Conservation (phyloP, 2,113 vertebrate genomes). For the Brachyhypopomus occidentalis region DNA sequence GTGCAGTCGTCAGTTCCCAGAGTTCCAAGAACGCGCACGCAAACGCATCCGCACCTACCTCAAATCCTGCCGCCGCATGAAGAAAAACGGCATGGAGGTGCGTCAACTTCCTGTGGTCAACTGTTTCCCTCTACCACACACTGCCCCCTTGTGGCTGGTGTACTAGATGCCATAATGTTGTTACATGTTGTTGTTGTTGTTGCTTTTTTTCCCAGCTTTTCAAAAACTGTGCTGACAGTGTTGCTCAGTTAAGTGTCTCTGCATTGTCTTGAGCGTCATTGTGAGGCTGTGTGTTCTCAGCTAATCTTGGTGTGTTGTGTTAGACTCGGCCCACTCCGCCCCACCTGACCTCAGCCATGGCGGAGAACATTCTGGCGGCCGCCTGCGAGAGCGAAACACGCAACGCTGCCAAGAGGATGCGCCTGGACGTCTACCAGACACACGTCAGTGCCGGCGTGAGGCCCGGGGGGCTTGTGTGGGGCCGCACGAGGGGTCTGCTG, state of each 20-base stretch:
- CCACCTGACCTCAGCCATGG: constrained; percentile 98
- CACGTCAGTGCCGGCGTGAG: constrained; percentile 73
- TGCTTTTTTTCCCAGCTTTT: neutral
- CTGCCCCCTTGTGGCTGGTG: constrained; percentile 59
- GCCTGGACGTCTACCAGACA: constrained; percentile 90
- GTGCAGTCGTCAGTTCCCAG: constrained; percentile 96
- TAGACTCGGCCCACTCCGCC: constrained; percentile 96
- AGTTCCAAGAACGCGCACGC: constrained; percentile 97
- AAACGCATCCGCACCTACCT: constrained; percentile 99
- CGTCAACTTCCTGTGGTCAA: constrained; percentile 1
- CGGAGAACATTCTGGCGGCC: constrained; percentile 95
- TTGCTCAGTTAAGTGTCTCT: neutral
- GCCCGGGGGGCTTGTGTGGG: constrained; percentile 31
- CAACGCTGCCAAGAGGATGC: constrained; percentile 98
- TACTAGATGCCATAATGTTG: neutral
- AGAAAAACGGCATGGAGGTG: constrained; percentile 98
- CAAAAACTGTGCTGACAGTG: neutral
- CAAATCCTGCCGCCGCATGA: constrained; percentile 99
- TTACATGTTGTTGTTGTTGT: neutral
- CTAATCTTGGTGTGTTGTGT: neutral
- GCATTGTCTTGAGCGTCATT: neutral
- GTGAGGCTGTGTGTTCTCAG: neutral
- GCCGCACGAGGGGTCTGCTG: too few relatives aligned
- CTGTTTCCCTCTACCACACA: constrained; percentile 36
- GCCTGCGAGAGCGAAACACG: constrained; percentile 96